Evolutionary conservation across 2,888 invertebrate genomes (phyloP).

Genomic region (Pristionchus fissidentatus): DNA sequence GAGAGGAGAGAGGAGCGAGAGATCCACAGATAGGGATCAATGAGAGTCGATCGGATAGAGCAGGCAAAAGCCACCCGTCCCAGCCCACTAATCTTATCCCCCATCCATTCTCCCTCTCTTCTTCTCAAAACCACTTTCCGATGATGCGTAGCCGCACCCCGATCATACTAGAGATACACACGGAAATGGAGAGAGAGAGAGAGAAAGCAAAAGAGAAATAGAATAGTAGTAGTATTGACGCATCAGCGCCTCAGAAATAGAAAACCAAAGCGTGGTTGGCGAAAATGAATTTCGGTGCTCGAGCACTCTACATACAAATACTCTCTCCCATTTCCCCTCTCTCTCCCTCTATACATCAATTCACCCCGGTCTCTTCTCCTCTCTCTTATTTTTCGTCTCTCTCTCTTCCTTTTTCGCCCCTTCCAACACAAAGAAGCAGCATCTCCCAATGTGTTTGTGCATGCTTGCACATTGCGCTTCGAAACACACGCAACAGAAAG

Average conservation of each 20-base stretch:
- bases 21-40: conserved; percentile 1
- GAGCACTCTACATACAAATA: not conserved
- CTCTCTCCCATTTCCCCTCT: not conserved
- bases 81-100: not conserved
- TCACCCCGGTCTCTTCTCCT: not conserved
- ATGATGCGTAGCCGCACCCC: not conserved
- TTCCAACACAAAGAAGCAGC: too few relatives aligned
- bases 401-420: not conserved
- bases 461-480: conserved; percentile 3
- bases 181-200: not conserved
- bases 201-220: not conserved
- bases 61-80: not conserved
- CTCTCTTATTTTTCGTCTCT: not conserved
- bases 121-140: too few relatives aligned
- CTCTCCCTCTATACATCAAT: not conserved
- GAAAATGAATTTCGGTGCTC: not conserved
- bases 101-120: not conserved
- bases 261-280: not conserved
- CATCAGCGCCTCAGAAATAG: not conserved
- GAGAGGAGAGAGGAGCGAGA: conserved; percentile 6
- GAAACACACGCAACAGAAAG: conserved; percentile 21
- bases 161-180: not conserved
- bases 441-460: too few relatives aligned
- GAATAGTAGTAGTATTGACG: not conserved
- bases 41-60: too few relatives aligned